phyloP scores from a whole-genome alignment of 2,113 vertebrate species.

The Calyptommatus sinebrachiatus region DNA sequence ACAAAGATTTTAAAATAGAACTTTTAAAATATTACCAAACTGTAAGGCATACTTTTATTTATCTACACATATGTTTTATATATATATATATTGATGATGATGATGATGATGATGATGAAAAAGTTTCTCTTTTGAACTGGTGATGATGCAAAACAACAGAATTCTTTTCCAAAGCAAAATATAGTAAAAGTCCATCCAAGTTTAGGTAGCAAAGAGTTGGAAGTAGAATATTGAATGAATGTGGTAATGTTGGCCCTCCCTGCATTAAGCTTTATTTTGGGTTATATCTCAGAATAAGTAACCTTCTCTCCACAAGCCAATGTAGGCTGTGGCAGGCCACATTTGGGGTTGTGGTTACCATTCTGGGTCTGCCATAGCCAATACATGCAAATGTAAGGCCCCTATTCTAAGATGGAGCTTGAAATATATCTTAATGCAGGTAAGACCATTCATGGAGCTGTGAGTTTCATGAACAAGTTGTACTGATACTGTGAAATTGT shows the following conservation, averaged over 20 bases:
- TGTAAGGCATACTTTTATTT: conserved; percentile 68
- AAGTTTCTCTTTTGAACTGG: conserved; percentile 66
- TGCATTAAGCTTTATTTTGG: too few relatives aligned
- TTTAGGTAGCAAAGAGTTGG: conserved; percentile 40
- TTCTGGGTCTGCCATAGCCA: too few relatives aligned
- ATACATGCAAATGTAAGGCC: too few relatives aligned
- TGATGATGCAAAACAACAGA: conserved; percentile 59
- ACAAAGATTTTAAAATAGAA: conserved; percentile 69
- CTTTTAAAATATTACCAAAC: conserved; percentile 73
- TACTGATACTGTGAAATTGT: conserved; percentile 71
- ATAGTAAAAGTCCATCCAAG: conserved; percentile 40
- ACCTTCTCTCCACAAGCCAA: too few relatives aligned
- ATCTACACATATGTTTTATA: conserved; percentile 67
- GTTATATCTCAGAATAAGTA: too few relatives aligned
- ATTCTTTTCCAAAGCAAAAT: conserved; percentile 51
- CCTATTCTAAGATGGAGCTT: too few relatives aligned
- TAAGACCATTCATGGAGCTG: conserved; percentile 2
- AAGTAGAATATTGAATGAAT: conserved; percentile 33
- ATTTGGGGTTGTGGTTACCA: too few relatives aligned
- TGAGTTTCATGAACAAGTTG: conserved; percentile 49
- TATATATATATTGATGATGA: conserved; percentile 49
- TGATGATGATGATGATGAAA: conserved; percentile 66
- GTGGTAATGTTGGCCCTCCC: background rate
- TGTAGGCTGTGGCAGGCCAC: too few relatives aligned
- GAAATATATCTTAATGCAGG: too few relatives aligned